Conservation (phyloP, 2,797 vertebrate species). For the Champsocephalus esox region DNA sequence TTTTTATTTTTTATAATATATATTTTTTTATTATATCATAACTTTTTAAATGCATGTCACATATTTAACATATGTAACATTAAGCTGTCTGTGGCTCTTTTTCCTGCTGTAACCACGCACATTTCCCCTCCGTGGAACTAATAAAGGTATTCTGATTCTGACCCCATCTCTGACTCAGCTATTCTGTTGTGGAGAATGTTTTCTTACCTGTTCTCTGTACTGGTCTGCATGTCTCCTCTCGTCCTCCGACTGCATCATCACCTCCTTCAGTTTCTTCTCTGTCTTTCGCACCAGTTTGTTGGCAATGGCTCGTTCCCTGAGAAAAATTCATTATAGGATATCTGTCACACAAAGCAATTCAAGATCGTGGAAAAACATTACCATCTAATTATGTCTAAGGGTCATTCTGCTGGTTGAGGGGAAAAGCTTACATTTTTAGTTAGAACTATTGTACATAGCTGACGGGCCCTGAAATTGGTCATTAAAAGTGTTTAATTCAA, state of each 20-base stretch:
- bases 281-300: slow-evolving; percentile 92
- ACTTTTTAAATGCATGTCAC: no score
- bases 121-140: no score
- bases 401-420: background rate
- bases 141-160: no score
- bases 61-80: no score
- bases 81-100: no score
- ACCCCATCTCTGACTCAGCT: no score
- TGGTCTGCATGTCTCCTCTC: slow-evolving; percentile 93
- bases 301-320: slow-evolving; percentile 89
- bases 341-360: background rate
- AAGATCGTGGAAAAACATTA: background rate
- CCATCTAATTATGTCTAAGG: background rate
- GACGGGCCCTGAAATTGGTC: background rate
- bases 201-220: slow-evolving; percentile 88
- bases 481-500: background rate
- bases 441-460: background rate
- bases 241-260: slow-evolving; percentile 94
- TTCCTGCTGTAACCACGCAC: no score
- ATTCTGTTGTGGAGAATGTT: background rate
- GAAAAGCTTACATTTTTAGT: background rate
- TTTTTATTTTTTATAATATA: no score
- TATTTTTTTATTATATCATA: no score
- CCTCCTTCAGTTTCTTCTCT: slow-evolving; percentile 94
- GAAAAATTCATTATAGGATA: background rate